Base-by-base conservation (phyloP, 2,888 invertebrate genomes). In the Odontocerum albicorne region DNA sequence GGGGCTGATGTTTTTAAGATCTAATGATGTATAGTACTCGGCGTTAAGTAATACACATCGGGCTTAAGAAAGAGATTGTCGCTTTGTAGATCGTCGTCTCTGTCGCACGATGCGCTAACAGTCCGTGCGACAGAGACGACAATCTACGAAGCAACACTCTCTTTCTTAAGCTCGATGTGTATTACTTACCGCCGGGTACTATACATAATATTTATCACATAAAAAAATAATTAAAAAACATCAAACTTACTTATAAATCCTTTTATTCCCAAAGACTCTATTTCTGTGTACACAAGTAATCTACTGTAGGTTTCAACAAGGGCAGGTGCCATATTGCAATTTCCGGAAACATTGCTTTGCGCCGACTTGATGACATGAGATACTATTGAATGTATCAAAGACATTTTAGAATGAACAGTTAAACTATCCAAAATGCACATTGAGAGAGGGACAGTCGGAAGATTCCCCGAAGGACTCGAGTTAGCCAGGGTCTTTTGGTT, bases 331-430 rank as follows among this genome's bases (percentile, higher is more conserved):
- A 92, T 79, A 71, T 75, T 77, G 51, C 70, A 74, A 39, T 72
- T 75, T 1, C 77, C 76, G 1, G 92, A 88, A 67, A 90, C 83
- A 49, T 87, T 88, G 22, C 87, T 86, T 67, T 93, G 92, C 0
- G 95, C 92, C 63, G 92, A 79, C 67, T 95, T 94, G 31, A 94
- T 90, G 40, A 96, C 92, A 67, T 95, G 90, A 0, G 92, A 88
- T 50, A 90, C 91, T 63, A 92, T 92, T 38, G 81, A 74, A 68
- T 85, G 83, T 64, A 93, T 92, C 10, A 95, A 71, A 0, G 83
- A 83, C 96, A 97, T 97, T 74, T 97, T 97, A 22, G 95, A 93
- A 68, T 97, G 97, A 21, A 96, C 88, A 0, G 96, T 96, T 50
- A 97, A 72, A 15, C 96, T 95, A 70, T 97, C 97, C 38, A 97